phyloP scores from a whole-genome alignment of 2,797 vertebrate genomes.

The Acipenser oxyrinchus region DNA sequence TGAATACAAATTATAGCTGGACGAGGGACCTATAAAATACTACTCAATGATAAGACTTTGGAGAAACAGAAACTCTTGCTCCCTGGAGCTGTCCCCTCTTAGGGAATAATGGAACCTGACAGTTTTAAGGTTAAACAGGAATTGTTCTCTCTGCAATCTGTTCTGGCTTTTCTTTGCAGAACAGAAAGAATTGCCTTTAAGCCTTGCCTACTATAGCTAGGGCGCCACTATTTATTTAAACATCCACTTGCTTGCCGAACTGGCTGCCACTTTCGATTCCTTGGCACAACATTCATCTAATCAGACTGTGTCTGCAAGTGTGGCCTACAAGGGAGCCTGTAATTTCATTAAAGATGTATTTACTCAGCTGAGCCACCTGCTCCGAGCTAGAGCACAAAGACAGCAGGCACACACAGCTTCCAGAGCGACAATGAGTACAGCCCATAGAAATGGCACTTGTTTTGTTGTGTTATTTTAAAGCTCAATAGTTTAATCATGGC shows the following conservation, averaged over 20 bases:
- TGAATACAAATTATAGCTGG: not conserved
- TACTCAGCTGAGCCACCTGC: slow-evolving; percentile 60
- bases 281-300: slow-evolving; percentile 36
- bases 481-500: slow-evolving; percentile 56
- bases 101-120: not conserved
- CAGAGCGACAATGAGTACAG: slow-evolving; percentile 12
- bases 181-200: not conserved
- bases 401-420: not conserved
- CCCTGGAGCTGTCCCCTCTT: not conserved
- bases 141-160: not conserved
- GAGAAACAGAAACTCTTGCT: not conserved
- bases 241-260: slow-evolving; percentile 19
- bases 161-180: not conserved
- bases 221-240: not conserved
- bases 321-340: slow-evolving; percentile 39
- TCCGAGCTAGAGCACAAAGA: slow-evolving; percentile 35
- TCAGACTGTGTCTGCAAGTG: slow-evolving; percentile 33
- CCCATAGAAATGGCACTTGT: slow-evolving; percentile 23
- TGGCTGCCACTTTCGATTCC: slow-evolving; percentile 34
- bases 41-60: not conserved
- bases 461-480: slow-evolving; percentile 25
- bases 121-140: not conserved
- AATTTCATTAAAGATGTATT: slow-evolving; percentile 67
- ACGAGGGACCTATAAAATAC: not conserved
- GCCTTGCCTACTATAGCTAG: not conserved